Conservation (phyloP, 2,888 invertebrate species). For the Mesorhabditis sp. region DNA sequence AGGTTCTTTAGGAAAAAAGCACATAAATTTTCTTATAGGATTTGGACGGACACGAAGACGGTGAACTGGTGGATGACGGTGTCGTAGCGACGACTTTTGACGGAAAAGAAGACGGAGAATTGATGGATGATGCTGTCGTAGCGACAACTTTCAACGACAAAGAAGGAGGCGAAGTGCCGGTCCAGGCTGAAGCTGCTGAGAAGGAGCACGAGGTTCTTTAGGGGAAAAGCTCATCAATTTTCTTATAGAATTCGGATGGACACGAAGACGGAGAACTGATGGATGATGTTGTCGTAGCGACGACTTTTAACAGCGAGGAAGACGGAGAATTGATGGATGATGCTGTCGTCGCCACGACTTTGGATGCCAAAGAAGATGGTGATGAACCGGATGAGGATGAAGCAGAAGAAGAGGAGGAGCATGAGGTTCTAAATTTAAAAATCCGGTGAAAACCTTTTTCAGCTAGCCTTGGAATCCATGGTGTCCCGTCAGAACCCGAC, state of each 20-base stretch:
- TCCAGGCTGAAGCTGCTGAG: constrained; percentile 11
- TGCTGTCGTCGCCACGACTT: background rate
- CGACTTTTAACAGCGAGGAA: too few relatives aligned
- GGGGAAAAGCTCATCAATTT: constrained; percentile 11
- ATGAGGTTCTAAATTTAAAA: constrained; percentile 20
- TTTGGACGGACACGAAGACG: too few relatives aligned
- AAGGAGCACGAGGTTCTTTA: constrained; percentile 13
- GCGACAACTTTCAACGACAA: constrained; percentile 5
- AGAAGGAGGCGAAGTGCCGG: constrained; percentile 1
- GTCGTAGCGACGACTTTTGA: constrained; percentile 12
- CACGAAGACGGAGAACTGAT: constrained; percentile 25
- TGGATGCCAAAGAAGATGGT: background rate
- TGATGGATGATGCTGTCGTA: too few relatives aligned
- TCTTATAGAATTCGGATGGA: background rate
- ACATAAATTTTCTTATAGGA: too few relatives aligned
- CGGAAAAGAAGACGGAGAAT: too few relatives aligned
- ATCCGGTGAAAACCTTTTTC: background rate
- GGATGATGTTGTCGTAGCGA: constrained; percentile 21
- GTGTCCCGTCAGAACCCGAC: too few relatives aligned
- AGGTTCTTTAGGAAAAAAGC: too few relatives aligned
- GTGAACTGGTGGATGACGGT: constrained; percentile 13
- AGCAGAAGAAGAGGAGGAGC: background rate
- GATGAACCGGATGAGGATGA: constrained; percentile 13
- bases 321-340: too few relatives aligned
- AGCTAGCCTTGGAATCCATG: too few relatives aligned